Evolutionary conservation across 64 coral and sea anemone genomes (phyloP), one percentile per base, ranked within the genome.

Genomic region (Exaiptasia diaphana): DNA sequence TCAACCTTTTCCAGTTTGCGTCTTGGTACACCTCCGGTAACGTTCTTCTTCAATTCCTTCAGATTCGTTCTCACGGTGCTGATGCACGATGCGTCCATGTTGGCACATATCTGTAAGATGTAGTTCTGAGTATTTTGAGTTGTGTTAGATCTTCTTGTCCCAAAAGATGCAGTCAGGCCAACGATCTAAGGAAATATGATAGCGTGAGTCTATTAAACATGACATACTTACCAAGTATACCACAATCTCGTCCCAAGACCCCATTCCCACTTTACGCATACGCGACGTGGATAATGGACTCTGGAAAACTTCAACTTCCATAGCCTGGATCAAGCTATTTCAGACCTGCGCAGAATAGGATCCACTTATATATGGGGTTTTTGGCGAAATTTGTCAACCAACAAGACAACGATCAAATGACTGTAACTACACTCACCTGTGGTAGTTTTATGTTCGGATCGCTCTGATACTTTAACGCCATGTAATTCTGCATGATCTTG

Each of bases 101-200:
- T 93, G 1, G 90, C 90, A 71, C 84, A 93, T 32, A 93, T 40
- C 50, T 88, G 90, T 35, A 93, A 71, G 33, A 93, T 87, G 37
- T 93, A 78, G 3, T 88, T 30, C 6, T 77, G 14, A 0, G 90
- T 84, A 34, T 88, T 81, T 1, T 80, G 48, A 5, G 23, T 30
- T 11, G 78, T 82, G 31, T 67, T 53, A 4, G 90, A 82, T 30
- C 83, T 74, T 9, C 90, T 84, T 15, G 73, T 73, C 46, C 90
- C 90, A 20, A 93, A 71, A 15, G 90, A 93, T 4, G 90, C 90
- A 2, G 90, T 93, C 10, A 93, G 59, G 4, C 90, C 90, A 24
- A 93, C 46, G 24, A 93, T 56, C 90, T 93, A n/a, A 30, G 43
- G 23, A 59, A n/a, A 59, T 7, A 59, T 7, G n/a, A n/a, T n/a